Conservation (phyloP, 2,797 vertebrate genomes). For the Anabacerthia variegaticeps region DNA sequence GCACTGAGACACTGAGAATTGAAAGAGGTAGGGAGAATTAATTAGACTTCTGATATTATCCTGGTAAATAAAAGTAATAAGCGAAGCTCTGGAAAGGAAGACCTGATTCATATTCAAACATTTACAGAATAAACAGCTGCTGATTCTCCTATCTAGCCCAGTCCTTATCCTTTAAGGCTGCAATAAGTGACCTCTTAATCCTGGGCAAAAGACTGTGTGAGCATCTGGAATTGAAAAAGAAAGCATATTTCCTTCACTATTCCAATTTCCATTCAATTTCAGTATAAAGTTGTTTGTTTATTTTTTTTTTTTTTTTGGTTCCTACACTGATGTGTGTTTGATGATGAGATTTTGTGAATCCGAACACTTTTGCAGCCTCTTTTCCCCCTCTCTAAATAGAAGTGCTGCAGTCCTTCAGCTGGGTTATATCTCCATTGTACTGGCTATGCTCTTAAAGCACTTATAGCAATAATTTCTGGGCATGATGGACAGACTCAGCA, state of each 20-base stretch:
- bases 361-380: not conserved
- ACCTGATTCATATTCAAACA: conserved; percentile 67
- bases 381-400: not conserved
- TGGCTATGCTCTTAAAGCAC: conserved; percentile 61
- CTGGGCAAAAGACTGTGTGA: conserved; percentile 29
- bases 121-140: conserved; percentile 71
- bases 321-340: not conserved
- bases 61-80: conserved; percentile 67
- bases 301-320: not conserved
- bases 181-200: conserved; percentile 69
- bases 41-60: conserved; percentile 62
- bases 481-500: conserved; percentile 74
- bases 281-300: not conserved
- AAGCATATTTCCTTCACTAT: conserved; percentile 37
- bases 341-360: conserved; percentile 43
- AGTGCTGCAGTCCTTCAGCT: not conserved
- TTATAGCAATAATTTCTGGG: conserved; percentile 67
- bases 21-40: conserved; percentile 54
- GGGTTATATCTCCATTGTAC: conserved; percentile 23
- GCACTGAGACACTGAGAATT: conserved; percentile 37
- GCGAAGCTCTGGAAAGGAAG: conserved; percentile 28
- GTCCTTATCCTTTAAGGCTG: conserved; percentile 54
- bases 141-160: conserved; percentile 6
- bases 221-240: conserved; percentile 63
- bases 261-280: conserved; percentile 64